Base-by-base conservation (phyloP, 2,113 vertebrate species). In the Antennarius striatus region DNA sequence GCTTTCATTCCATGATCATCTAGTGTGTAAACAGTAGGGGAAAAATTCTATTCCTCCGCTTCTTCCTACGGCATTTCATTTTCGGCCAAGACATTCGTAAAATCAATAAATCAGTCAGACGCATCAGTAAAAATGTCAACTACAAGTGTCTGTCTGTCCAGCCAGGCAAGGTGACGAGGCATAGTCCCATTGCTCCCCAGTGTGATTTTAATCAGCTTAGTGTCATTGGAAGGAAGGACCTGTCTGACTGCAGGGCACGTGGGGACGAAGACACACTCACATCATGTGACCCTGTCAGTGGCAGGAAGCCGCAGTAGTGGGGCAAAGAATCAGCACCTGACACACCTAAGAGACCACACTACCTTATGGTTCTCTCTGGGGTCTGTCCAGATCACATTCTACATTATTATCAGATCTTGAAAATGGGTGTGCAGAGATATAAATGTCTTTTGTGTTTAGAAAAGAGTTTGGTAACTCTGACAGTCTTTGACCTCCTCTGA, bases 171-270 rank as follows among this genome's bases (percentile, higher is more conserved):
- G 63, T 68, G 73, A 74, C 47, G 48, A 62, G 10, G 56, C 77
- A 67, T 47, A 52, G 48, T 43, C 48, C 56, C 66, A 60, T 63
- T 51, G 65, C 56, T 68, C 61, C n/a, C 45, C 28, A 48, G 75
- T 57, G 73, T 68, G 75, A 77, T 67, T 57, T 13, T 81, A 83
- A 84, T 86, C 84, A 86, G 73, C 75, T 88, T 83, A 84, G 36
- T 62, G 63, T n/a, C 63, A 53, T 10, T 47, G 59, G 48, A 56
- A 54, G 54, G 60, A 56, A 54, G 46, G 29, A 72, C 68, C 59
- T 5, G 50, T 52, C 36, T 50, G 14, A 16, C 52, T 17, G 0
- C 47, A 75, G 77, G 75, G 28, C 73, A 75, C 29, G 7, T 30
- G 12, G 69, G 75, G 69, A 75, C 53, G 12, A 54, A 60, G 63